Conservation (phyloP, 2,113 vertebrate species). For the Campylomormyrus tamandua region DNA sequence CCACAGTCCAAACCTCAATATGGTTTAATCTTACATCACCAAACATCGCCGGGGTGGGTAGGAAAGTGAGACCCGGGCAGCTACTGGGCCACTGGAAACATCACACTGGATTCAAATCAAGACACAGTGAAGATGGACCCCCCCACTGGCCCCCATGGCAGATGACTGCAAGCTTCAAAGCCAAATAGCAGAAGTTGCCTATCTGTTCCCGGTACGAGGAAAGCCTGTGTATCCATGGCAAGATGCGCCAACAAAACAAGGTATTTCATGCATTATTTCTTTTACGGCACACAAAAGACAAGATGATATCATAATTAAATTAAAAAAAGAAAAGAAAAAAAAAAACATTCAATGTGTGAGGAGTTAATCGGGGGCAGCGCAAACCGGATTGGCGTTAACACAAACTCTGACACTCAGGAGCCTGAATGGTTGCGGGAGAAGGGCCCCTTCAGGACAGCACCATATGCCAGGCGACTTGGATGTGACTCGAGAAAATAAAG, state of each 20-base stretch:
- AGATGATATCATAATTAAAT: not conserved
- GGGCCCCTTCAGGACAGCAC: not conserved
- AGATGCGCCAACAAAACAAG: not conserved
- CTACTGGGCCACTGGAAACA: not conserved
- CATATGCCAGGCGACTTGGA: not conserved
- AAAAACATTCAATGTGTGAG: not conserved
- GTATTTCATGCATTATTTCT: not conserved
- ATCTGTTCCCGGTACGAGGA: not conserved
- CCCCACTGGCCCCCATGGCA: not conserved
- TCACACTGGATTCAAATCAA: not conserved
- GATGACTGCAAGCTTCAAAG: not conserved
- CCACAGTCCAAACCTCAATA: not conserved
- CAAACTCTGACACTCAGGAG: not conserved
- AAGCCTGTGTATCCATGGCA: not conserved
- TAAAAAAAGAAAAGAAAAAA: not conserved
- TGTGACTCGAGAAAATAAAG: not conserved
- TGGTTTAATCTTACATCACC: not conserved
- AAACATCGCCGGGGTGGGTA: not conserved
- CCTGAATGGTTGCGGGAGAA: not conserved
- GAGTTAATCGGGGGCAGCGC: not conserved
- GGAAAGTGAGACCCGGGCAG: not conserved
- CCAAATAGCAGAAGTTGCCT: not conserved
- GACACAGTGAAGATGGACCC: not conserved
- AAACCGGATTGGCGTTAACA: not conserved
- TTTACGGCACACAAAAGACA: not conserved